A percentile compares a stretch with the other conserved stretches of the same genome.
These are phyloP conservation scores for Alviniconcha strummeri DNA, from an alignment of 2,888 invertebrate species.

Conservation along the genomic window DNA sequence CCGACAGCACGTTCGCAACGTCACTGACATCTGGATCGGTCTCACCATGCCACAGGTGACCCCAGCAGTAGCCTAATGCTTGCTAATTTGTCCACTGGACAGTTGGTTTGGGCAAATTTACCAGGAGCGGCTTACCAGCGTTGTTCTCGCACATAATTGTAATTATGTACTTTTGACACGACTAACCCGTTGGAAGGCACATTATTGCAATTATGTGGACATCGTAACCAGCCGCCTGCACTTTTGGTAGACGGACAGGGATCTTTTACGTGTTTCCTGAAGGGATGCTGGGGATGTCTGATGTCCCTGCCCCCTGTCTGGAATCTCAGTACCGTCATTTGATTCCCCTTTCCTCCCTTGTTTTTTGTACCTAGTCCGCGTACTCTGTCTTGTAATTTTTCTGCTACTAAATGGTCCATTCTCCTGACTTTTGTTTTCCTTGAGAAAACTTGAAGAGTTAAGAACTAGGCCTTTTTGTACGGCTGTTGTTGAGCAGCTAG, in stretches of 20 bases:
- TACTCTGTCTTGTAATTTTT: not conserved
- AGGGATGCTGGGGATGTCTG: too few species aligned
- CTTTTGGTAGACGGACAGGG: too few species aligned
- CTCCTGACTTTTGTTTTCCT: not conserved
- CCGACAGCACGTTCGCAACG: slow-evolving; percentile 6
- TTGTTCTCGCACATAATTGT: too few species aligned
- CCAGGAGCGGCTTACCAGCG: too few species aligned
- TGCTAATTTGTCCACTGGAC: slow-evolving; percentile 43
- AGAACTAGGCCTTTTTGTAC: not conserved
- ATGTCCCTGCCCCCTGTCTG: too few species aligned
- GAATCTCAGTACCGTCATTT: too few species aligned
- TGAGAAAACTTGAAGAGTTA: not conserved
- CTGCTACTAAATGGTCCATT: not conserved
- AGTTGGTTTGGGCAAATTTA: not conserved
- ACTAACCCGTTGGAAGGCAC: not conserved
- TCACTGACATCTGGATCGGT: slow-evolving; percentile 16
- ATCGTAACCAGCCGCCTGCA: not conserved
- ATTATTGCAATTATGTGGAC: not conserved
- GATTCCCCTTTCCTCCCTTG: too few species aligned
- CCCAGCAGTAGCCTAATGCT: slow-evolving; percentile 13
- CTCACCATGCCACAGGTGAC: not conserved
- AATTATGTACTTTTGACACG: not conserved
- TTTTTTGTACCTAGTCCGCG: too few species aligned
- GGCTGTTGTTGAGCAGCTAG: not conserved
- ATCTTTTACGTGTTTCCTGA: too few species aligned